phyloP scores from a whole-genome alignment of 2,113 vertebrate genomes.

The Lycocorax pyrrhopterus region DNA sequence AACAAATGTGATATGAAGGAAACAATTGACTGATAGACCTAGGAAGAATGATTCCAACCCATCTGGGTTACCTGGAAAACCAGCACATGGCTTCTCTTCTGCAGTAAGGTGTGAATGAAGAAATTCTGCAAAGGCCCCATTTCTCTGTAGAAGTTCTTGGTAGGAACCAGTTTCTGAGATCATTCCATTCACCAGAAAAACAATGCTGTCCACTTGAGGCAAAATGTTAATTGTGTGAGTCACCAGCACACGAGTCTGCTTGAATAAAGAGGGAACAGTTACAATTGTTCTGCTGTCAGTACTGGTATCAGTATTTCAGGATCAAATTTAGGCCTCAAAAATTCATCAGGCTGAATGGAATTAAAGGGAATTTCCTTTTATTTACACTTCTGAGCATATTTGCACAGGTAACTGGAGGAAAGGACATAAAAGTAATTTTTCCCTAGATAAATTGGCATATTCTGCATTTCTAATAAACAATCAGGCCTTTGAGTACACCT shows the following conservation, averaged over 20 bases:
- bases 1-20: not conserved
- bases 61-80: conserved; percentile 6
- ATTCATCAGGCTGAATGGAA: not conserved
- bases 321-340: not conserved
- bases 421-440: not conserved
- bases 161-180: conserved; percentile 90
- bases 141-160: conserved; percentile 82
- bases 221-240: conserved; percentile 86
- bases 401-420: not conserved
- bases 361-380: not conserved
- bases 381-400: not conserved
- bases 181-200: conserved; percentile 83
- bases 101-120: conserved; percentile 42
- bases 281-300: not conserved
- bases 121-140: conserved; percentile 86
- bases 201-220: conserved; percentile 84
- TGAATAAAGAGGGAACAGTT: not conserved
- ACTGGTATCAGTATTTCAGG: not conserved
- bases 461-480: not conserved
- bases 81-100: not conserved
- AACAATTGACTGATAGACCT: not conserved
- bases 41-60: not conserved
- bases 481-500: not conserved
- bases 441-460: not conserved
- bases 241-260: conserved; percentile 90